Evolutionary conservation across 2,888 invertebrate genomes (phyloP).

Genomic region (Torymus aiolomorphi): DNA sequence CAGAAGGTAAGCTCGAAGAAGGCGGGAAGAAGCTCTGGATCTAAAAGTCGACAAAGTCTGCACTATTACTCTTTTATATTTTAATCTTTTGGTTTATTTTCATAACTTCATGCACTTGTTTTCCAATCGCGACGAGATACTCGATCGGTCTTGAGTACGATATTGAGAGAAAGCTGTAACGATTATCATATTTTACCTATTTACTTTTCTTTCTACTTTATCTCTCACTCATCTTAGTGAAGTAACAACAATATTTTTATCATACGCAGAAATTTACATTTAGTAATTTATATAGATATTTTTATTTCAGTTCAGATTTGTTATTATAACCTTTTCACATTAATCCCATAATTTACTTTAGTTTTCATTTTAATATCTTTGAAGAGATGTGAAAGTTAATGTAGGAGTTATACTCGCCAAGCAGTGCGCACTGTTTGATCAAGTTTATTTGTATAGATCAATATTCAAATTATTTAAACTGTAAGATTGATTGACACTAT

Average conservation of each 20-base stretch:
- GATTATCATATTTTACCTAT: neutral
- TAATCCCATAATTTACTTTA: slow-evolving; percentile 5
- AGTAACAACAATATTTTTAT: slow-evolving; percentile 43
- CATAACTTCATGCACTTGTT: neutral
- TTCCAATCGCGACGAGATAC: slow-evolving; percentile 52
- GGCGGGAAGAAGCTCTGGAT: slow-evolving; percentile 53
- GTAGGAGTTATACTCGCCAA: neutral
- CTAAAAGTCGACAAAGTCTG: slow-evolving; percentile 35
- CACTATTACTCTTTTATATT: slow-evolving; percentile 2
- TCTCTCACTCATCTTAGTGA: slow-evolving; percentile 29
- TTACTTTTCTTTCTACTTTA: neutral
- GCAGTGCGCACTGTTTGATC: too few species aligned
- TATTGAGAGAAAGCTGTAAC: slow-evolving; percentile 21
- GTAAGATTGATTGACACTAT: too few species aligned
- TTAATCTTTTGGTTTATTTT: slow-evolving; percentile 14
- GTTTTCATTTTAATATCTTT: slow-evolving; percentile 25
- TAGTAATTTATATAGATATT: slow-evolving; percentile 29
- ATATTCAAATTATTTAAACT: too few species aligned
- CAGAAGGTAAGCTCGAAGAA: slow-evolving; percentile 49
- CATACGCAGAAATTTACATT: slow-evolving; percentile 35
- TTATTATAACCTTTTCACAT: slow-evolving; percentile 15
- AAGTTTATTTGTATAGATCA: too few species aligned
- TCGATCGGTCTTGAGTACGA: slow-evolving; percentile 44
- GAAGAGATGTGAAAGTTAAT: slow-evolving; percentile 25
- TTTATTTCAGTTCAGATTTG: slow-evolving; percentile 35